Evolutionary conservation across 2,888 invertebrate species (phyloP).

Genomic region (Brachynemurus nebulosus): DNA sequence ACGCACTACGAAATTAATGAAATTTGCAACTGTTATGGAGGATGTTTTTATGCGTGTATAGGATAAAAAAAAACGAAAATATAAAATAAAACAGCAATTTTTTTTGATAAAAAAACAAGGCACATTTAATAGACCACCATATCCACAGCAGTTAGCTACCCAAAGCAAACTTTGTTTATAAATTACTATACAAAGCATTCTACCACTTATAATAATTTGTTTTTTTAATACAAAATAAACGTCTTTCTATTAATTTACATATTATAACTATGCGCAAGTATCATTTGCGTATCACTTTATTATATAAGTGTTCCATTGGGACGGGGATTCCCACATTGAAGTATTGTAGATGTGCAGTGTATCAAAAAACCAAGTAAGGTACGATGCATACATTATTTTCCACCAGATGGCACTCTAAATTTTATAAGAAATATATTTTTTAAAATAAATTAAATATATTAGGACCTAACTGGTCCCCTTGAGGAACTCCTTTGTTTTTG

Average conservation of each 20-base stretch:
- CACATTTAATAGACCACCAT: constrained; percentile 10
- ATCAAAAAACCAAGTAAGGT: no score
- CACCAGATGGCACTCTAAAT: no score
- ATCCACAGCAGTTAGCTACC: constrained; percentile 11
- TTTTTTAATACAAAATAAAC: background rate
- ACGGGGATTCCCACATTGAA: no score
- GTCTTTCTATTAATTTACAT: background rate
- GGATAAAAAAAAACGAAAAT: constrained; percentile 14
- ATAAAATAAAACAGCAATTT: constrained; percentile 7
- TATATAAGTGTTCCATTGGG: no score
- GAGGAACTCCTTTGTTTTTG: no score
- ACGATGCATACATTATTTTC: no score
- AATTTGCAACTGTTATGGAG: no score
- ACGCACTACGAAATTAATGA: no score
- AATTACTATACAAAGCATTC: constrained; percentile 7
- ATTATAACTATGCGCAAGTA: background rate
- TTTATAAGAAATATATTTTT: no score
- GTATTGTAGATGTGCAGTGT: no score
- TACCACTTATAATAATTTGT: constrained; percentile 5
- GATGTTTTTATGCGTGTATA: background rate
- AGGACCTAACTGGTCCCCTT: no score
- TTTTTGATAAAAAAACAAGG: constrained; percentile 14
- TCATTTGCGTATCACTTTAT: background rate
- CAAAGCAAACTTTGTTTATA: constrained; percentile 5
- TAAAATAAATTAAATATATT: no score